phyloP scores from a whole-genome alignment of 2,888 invertebrate genomes.

The Ditylenchus weischeri region DNA sequence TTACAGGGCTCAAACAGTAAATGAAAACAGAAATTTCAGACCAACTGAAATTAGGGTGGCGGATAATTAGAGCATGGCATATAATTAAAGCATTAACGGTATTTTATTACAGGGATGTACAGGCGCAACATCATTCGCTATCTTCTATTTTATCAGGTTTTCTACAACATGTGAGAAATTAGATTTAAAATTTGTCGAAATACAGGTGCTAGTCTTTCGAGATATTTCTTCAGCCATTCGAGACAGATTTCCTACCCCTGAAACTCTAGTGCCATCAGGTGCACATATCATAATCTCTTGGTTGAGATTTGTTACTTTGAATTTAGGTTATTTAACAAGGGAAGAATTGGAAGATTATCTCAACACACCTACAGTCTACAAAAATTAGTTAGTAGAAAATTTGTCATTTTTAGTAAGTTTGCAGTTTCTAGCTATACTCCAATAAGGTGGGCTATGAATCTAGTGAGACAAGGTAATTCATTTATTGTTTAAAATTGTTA shows the following conservation, averaged over 20 bases:
- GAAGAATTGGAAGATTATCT: constrained; percentile 13
- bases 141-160: constrained; percentile 21
- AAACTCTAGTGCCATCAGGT: constrained; percentile 20
- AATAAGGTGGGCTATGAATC: constrained; percentile 20
- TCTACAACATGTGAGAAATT: background rate
- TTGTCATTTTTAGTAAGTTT: too few relatives aligned
- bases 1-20: too few relatives aligned
- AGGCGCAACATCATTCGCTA: constrained; percentile 21
- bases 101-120: constrained; percentile 9
- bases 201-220: constrained; percentile 18
- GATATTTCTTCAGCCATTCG: constrained; percentile 19
- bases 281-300: too few relatives aligned
- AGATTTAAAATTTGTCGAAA: background rate
- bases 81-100: background rate
- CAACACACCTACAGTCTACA: constrained; percentile 7
- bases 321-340: constrained; percentile 16
- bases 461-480: constrained; percentile 11
- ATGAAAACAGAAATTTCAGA: too few relatives aligned
- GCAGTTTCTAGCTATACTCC: constrained; percentile 13
- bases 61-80: too few relatives aligned
- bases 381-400: constrained; percentile 11
- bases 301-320: background rate
- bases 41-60: too few relatives aligned
- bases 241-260: constrained; percentile 21
- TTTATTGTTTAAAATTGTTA: too few relatives aligned